Conservation (phyloP, 1,140 invertebrate species). For the Samia ricini region DNA sequence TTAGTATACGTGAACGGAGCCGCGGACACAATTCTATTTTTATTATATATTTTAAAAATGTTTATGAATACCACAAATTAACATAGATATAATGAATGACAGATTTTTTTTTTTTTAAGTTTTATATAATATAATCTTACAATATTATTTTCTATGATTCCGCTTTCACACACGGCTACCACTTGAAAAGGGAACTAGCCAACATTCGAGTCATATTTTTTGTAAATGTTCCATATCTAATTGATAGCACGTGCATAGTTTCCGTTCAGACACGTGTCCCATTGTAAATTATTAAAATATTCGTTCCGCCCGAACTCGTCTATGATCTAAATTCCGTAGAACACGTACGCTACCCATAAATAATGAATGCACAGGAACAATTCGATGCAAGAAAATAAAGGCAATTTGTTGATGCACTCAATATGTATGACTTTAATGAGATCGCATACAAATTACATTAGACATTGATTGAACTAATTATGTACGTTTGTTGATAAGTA, state of each 20-base stretch:
- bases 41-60: too few relatives aligned
- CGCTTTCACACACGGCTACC: background rate
- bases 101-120: too few relatives aligned
- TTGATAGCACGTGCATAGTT: slow-evolving; percentile 70
- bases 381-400: slow-evolving; percentile 42
- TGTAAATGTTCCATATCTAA: slow-evolving; percentile 57
- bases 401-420: slow-evolving; percentile 30
- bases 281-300: slow-evolving; percentile 63
- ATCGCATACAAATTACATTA: background rate
- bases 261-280: slow-evolving; percentile 68
- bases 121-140: background rate
- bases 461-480: background rate
- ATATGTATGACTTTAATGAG: slow-evolving; percentile 7
- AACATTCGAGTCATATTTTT: slow-evolving; percentile 49
- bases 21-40: too few relatives aligned
- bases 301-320: slow-evolving; percentile 42
- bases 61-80: too few relatives aligned
- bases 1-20: too few relatives aligned
- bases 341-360: slow-evolving; percentile 33
- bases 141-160: background rate
- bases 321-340: slow-evolving; percentile 22
- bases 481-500: too few relatives aligned
- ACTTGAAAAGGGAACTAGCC: slow-evolving; percentile 29
- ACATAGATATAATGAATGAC: too few relatives aligned
- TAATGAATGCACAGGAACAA: slow-evolving; percentile 47